Evolutionary conservation across 2,113 vertebrate species (phyloP).

Genomic region (Butastur rufipennis): DNA sequence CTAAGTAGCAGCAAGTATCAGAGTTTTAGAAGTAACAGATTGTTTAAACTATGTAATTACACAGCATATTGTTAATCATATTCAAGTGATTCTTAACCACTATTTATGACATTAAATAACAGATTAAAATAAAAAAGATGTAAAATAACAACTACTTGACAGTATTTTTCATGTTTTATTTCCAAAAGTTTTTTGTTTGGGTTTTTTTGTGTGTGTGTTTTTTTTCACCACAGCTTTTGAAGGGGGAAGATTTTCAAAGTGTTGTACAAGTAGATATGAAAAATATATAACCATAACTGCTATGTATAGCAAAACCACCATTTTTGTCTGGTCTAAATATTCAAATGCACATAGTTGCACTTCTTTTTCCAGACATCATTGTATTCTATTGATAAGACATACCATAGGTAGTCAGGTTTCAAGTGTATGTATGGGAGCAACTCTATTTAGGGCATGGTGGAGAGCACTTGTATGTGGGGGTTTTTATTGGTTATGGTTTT

Average conservation of each 20-base stretch:
- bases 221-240: background rate
- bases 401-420: background rate
- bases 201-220: rapidly evolving
- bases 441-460: background rate
- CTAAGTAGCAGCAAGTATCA: background rate
- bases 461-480: background rate
- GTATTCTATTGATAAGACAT: background rate
- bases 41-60: background rate
- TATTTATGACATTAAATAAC: background rate
- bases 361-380: background rate
- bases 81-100: background rate
- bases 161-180: background rate
- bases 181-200: background rate
- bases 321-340: background rate
- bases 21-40: background rate
- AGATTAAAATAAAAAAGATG: background rate
- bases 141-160: background rate
- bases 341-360: background rate
- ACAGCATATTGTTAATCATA: background rate
- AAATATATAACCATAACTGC: background rate
- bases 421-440: background rate
- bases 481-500: no score
- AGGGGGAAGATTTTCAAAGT: background rate
- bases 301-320: background rate
- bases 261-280: background rate